phyloP scores from a whole-genome alignment of 23 tunicate species.

The Pegea sp. region DNA sequence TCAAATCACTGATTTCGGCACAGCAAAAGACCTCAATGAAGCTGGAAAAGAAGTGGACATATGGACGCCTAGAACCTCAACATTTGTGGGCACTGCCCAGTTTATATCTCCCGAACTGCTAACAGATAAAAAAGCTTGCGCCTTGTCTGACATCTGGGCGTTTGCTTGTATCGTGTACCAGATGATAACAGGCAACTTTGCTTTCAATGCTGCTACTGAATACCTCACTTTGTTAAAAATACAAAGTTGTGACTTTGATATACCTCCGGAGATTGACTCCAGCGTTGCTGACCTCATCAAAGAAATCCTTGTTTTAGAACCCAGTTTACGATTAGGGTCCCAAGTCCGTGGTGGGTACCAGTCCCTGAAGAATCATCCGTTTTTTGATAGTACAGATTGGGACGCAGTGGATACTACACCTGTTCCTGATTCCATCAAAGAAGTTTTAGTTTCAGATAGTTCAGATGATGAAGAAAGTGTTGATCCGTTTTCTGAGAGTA shows the following conservation, averaged over 20 bases:
- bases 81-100: conserved; percentile 97
- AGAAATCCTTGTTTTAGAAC: conserved; percentile 45
- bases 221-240: conserved; percentile 76
- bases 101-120: conserved; percentile 91
- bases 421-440: conserved; percentile 10
- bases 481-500: conserved; percentile 4
- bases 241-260: conserved; percentile 33
- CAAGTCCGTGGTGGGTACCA: conserved; percentile 28
- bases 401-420: conserved; percentile 4
- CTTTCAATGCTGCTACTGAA: conserved; percentile 83
- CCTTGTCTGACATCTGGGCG: conserved; percentile 87
- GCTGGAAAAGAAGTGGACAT: neutral
- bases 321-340: conserved; percentile 25
- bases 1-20: conserved; percentile 92
- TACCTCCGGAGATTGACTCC: conserved; percentile 40
- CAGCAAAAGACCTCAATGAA: conserved; percentile 32
- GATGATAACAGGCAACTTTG: conserved; percentile 73
- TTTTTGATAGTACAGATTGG: conserved; percentile 28
- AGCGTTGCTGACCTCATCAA: conserved; percentile 39
- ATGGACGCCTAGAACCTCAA: conserved; percentile 13
- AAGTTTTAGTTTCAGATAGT: neutral
- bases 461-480: neutral
- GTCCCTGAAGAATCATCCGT: conserved; percentile 20
- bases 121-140: conserved; percentile 70
- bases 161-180: conserved; percentile 73